phyloP scores from a whole-genome alignment of 92 coral and sea anemone genomes.

The Palythoa caribaeorum region DNA sequence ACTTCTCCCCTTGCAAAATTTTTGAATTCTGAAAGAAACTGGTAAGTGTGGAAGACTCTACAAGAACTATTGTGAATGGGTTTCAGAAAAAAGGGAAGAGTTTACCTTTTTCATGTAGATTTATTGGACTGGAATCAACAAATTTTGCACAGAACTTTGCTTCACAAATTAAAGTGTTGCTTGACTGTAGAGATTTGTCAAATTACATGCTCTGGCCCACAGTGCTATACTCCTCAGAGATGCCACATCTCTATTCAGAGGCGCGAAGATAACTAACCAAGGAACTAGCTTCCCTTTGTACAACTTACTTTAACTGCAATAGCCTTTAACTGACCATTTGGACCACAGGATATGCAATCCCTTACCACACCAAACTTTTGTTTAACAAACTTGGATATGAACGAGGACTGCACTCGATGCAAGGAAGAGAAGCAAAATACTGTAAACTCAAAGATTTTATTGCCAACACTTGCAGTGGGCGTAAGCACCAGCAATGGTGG shows the following conservation, averaged over 20 bases:
- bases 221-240: slow-evolving; percentile 52
- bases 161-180: slow-evolving; percentile 43
- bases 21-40: slow-evolving; percentile 16
- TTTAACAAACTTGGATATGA: slow-evolving; percentile 59
- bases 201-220: slow-evolving; percentile 38
- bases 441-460: slow-evolving; percentile 56
- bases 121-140: slow-evolving; percentile 55
- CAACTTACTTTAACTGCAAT: slow-evolving; percentile 63
- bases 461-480: slow-evolving; percentile 51
- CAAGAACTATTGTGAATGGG: slow-evolving; percentile 39
- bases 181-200: slow-evolving; percentile 38
- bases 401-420: slow-evolving; percentile 41
- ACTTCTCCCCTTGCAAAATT: neutral
- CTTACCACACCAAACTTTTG: slow-evolving; percentile 51
- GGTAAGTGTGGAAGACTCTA: slow-evolving; percentile 51
- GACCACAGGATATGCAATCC: slow-evolving; percentile 70
- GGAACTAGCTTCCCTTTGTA: slow-evolving; percentile 54
- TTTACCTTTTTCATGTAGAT: slow-evolving; percentile 27
- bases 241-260: slow-evolving; percentile 54
- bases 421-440: slow-evolving; percentile 62
- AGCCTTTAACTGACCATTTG: slow-evolving; percentile 63
- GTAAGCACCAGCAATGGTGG: slow-evolving; percentile 71
- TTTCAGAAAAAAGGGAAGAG: slow-evolving; percentile 39
- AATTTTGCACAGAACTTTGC: slow-evolving; percentile 47
- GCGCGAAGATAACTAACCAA: slow-evolving; percentile 55